A percentile compares a stretch with the other conserved stretches of the same genome.
Conservation (phyloP, 1,140 invertebrate species). For the Megalopta genalis region DNA sequence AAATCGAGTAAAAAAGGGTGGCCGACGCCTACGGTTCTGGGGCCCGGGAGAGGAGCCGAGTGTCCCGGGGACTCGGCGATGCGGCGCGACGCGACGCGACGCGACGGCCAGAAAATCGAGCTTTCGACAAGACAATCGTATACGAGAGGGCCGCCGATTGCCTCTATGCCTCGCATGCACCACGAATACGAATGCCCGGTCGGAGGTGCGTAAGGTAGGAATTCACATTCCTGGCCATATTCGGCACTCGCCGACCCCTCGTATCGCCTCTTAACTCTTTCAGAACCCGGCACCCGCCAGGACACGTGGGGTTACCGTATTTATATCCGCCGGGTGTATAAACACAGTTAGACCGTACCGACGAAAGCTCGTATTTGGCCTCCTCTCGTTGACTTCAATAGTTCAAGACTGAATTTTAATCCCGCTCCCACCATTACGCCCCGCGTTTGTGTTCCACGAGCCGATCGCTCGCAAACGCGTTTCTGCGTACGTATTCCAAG, state of each 20-base stretch:
- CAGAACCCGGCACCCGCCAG: constrained; percentile 43
- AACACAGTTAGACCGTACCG: constrained; percentile 32
- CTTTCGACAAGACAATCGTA: constrained; percentile 64
- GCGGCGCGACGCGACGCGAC: constrained; percentile 35
- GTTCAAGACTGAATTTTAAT: constrained; percentile 35
- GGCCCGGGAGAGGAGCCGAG: background rate
- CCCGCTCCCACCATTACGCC: background rate
- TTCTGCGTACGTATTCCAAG: no score
- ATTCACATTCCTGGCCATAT: constrained; percentile 77
- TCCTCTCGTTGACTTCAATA: constrained; percentile 37
- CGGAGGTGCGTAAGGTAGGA: constrained; percentile 67
- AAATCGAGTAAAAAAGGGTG: constrained; percentile 23
- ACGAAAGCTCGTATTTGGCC: constrained; percentile 30
- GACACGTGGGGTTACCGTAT: constrained; percentile 52
- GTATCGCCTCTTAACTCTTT: constrained; percentile 68
- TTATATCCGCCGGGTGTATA: constrained; percentile 45
- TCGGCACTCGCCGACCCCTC: constrained; percentile 68
- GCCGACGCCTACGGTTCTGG: constrained; percentile 44
- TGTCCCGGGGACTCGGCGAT: no score
- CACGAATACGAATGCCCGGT: constrained; percentile 66
- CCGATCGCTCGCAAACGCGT: no score
- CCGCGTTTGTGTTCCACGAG: background rate
- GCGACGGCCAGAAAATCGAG: constrained; percentile 45
- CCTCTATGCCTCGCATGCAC: constrained; percentile 36
- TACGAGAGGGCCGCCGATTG: constrained; percentile 37